These are phyloP conservation scores for Lasiurus borealis DNA, from an alignment of 2,113 vertebrate genomes.

Conservation along the genomic window DNA sequence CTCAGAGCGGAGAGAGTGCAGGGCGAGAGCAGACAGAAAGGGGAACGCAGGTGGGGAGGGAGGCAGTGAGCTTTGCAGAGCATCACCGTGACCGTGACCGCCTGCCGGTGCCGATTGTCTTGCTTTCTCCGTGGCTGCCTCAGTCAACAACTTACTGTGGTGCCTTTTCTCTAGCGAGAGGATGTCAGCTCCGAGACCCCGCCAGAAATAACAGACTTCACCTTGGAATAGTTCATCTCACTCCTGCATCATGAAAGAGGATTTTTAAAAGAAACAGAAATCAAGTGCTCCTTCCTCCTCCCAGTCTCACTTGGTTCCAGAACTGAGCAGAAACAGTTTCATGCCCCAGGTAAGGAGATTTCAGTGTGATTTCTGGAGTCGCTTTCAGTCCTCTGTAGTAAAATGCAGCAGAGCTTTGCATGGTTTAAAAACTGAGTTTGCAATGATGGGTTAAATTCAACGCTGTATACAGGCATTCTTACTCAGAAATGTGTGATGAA, in stretches of 20 bases:
- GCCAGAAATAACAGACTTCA: slow-evolving; percentile 82
- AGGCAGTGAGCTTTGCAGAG: background rate
- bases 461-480: background rate
- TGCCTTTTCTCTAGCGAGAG: slow-evolving; percentile 80
- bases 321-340: slow-evolving; percentile 73
- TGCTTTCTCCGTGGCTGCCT: slow-evolving; percentile 72
- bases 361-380: slow-evolving; percentile 66
- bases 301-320: slow-evolving; percentile 1
- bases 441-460: background rate
- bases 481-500: background rate
- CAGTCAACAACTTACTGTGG: slow-evolving; percentile 85
- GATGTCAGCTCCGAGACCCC: slow-evolving; percentile 79
- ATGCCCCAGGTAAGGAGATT: slow-evolving; percentile 86
- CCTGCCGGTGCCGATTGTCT: slow-evolving; percentile 76
- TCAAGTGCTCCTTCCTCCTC: background rate
- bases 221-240: slow-evolving; percentile 84
- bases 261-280: slow-evolving; percentile 77
- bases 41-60: slow-evolving; percentile 30
- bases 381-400: background rate
- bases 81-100: slow-evolving; percentile 79
- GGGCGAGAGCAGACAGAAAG: slow-evolving; percentile 48
- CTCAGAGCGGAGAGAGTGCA: slow-evolving; percentile 83
- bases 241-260: slow-evolving; percentile 78
- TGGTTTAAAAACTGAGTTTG: slow-evolving; percentile 68
- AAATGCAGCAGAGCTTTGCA: background rate